phyloP scores from a whole-genome alignment of 2,797 vertebrate species.

The Setipinna tenuifilis region DNA sequence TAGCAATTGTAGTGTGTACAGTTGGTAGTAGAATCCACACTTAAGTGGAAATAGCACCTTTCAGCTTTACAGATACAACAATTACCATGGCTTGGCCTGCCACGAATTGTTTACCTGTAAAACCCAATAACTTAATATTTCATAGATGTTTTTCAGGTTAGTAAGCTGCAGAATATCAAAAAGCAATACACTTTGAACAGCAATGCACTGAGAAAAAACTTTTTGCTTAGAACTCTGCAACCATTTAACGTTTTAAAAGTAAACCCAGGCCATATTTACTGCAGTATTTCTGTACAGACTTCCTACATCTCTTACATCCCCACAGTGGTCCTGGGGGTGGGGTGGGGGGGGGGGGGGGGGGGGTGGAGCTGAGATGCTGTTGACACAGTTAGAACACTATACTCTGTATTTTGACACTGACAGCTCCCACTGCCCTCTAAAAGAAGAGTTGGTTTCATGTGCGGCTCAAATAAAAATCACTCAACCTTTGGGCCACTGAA shows the following conservation, averaged over 20 bases:
- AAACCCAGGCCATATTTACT: not conserved
- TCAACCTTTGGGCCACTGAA: not conserved
- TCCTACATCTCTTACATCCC: not conserved
- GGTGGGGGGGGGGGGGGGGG: not conserved
- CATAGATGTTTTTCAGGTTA: not conserved
- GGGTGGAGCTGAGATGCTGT: not conserved
- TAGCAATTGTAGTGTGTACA: not conserved
- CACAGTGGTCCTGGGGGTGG: not conserved
- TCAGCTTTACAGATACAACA: not conserved
- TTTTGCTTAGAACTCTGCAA: not conserved
- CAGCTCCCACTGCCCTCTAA: not conserved
- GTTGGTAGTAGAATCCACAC: conserved; percentile 1
- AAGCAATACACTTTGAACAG: not conserved
- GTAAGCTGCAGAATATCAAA: not conserved
- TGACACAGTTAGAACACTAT: not conserved
- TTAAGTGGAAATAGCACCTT: not conserved
- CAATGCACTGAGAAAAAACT: not conserved
- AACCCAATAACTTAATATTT: conserved; percentile 2
- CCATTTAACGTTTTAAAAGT: not conserved
- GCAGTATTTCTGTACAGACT: not conserved
- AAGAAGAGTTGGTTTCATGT: not conserved
- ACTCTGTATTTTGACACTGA: not conserved
- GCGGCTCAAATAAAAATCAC: not conserved
- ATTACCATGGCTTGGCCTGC: not conserved
- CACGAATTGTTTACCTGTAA: not conserved